phyloP scores from a whole-genome alignment of 2,888 invertebrate genomes.

The Acrobasis repandana region DNA sequence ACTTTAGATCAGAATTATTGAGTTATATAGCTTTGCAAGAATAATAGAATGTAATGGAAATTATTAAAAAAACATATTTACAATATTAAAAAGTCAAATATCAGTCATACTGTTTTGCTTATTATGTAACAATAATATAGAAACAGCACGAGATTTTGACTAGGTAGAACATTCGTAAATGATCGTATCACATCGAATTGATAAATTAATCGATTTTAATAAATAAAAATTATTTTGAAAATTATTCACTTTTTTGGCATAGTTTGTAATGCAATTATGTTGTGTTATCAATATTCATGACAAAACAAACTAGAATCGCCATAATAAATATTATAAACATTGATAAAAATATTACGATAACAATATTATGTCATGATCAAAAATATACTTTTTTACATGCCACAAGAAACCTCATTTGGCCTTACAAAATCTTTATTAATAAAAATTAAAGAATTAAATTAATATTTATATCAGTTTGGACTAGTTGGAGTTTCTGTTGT shows the following conservation, averaged over 20 bases:
- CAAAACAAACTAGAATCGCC: too few relatives aligned
- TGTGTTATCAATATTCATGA: too few relatives aligned
- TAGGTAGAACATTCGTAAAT: conserved; percentile 21
- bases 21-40: neutral
- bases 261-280: too few relatives aligned
- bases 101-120: conserved; percentile 44
- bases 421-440: neutral
- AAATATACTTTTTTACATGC: neutral
- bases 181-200: neutral
- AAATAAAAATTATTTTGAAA: too few relatives aligned
- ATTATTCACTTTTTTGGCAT: too few relatives aligned
- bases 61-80: neutral
- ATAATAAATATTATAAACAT: neutral
- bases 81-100: conserved; percentile 34
- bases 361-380: neutral
- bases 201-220: too few relatives aligned
- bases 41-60: neutral
- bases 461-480: conserved; percentile 12
- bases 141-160: conserved; percentile 47
- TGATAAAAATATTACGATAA: neutral
- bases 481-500: conserved; percentile 20
- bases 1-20: neutral
- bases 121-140: conserved; percentile 37
- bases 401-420: neutral
- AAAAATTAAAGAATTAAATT: neutral